Evolutionary conservation across 1,140 invertebrate genomes (phyloP).

Genomic region (Thaumatotibia leucotreta): DNA sequence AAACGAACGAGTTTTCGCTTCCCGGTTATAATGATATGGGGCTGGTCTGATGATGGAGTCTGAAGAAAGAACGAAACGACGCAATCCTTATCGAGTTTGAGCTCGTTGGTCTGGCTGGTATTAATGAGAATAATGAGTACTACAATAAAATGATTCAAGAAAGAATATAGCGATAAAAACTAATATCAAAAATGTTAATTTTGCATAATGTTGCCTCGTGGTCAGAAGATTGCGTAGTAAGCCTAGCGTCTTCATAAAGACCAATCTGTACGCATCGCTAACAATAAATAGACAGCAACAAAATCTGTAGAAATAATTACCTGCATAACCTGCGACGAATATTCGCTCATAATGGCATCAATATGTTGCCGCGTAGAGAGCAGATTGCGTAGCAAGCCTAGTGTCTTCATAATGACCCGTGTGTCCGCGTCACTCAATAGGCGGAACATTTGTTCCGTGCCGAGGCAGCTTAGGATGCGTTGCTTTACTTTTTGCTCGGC

Average conservation of each 20-base stretch:
- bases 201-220: conserved; percentile 89
- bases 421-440: conserved; percentile 90
- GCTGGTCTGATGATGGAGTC: too few species aligned
- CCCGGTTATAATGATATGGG: too few species aligned
- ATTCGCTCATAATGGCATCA: conserved; percentile 92
- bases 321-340: conserved; percentile 94
- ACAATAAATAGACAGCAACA: too few species aligned
- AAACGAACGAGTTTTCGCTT: too few species aligned
- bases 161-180: too few species aligned
- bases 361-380: conserved; percentile 94
- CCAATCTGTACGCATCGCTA: conserved; percentile 88
- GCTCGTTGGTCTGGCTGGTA: too few species aligned
- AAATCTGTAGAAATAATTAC: too few species aligned
- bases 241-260: conserved; percentile 95
- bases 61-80: too few species aligned
- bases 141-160: too few species aligned
- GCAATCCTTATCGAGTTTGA: too few species aligned
- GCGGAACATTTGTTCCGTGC: conserved; percentile 93
- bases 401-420: conserved; percentile 93
- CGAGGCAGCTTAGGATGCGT: conserved; percentile 88
- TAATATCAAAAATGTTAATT: too few species aligned
- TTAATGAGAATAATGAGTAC: too few species aligned
- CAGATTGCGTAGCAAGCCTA: conserved; percentile 92
- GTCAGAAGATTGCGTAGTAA: conserved; percentile 92
- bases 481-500: conserved; percentile 93